Conservation (phyloP, 2,113 vertebrate genomes). For the Cromileptes altivelis region DNA sequence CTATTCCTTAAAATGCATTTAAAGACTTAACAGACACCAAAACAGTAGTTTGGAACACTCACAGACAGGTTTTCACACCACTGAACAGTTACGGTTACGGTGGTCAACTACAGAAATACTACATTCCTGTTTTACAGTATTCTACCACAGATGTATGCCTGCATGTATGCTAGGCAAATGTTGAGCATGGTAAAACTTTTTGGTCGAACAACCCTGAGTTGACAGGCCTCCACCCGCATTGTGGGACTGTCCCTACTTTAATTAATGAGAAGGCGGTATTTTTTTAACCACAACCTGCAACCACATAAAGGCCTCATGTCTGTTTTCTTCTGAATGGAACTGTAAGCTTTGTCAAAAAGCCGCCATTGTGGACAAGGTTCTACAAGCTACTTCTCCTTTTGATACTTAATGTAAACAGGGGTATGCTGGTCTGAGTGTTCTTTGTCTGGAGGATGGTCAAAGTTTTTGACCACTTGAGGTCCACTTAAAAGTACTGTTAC, state of each 20-base stretch:
- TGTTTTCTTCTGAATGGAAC: not conserved
- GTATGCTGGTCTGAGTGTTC: not conserved
- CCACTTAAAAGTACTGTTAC: not conserved
- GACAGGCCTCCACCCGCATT: too few relatives aligned
- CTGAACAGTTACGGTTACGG: not conserved
- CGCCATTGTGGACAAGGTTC: not conserved
- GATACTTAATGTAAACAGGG: not conserved
- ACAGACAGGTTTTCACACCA: not conserved
- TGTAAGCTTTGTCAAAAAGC: not conserved
- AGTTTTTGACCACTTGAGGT: not conserved
- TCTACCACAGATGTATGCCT: not conserved
- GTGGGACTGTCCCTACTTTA: not conserved
- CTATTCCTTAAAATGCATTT: not conserved
- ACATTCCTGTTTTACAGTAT: not conserved
- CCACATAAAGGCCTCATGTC: not conserved
- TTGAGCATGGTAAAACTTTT: not conserved
- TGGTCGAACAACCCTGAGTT: too few relatives aligned
- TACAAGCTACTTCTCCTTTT: not conserved
- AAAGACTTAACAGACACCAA: not conserved
- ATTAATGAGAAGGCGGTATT: not conserved
- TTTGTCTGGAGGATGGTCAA: not conserved
- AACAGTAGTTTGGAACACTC: not conserved
- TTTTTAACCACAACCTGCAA: too few relatives aligned
- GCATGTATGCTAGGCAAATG: too few relatives aligned
- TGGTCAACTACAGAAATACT: not conserved